phyloP scores from a whole-genome alignment of 2,888 invertebrate species.

The Mimumesa dahlbomi region DNA sequence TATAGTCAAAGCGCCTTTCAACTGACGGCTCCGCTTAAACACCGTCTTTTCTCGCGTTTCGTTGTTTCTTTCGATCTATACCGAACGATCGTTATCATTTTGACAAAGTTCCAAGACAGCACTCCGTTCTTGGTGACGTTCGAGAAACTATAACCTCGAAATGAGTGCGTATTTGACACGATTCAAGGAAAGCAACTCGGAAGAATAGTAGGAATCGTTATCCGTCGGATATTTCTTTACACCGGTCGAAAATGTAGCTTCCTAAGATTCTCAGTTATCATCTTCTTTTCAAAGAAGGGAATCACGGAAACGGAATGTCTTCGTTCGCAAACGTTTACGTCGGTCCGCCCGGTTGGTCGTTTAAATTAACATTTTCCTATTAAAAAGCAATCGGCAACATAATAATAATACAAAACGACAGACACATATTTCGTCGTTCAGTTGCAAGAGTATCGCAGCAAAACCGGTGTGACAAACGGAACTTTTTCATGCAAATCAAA shows the following conservation, averaged over 20 bases:
- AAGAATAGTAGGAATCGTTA: background rate
- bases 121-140: background rate
- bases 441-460: no score
- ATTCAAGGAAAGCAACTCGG: background rate
- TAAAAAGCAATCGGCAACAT: no score
- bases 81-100: background rate
- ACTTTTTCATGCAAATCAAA: no score
- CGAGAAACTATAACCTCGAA: slow-evolving; percentile 1
- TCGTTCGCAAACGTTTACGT: slow-evolving; percentile 22
- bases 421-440: background rate
- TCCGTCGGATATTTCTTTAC: background rate
- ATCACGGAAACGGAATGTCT: background rate
- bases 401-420: background rate
- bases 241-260: slow-evolving; percentile 42
- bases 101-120: background rate
- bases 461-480: slow-evolving; percentile 2
- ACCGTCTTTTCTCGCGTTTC: background rate
- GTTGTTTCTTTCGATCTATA: background rate
- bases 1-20: slow-evolving; percentile 58
- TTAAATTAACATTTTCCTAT: background rate
- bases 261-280: background rate
- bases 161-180: slow-evolving; percentile 16
- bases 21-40: slow-evolving; percentile 15
- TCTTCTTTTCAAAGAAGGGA: slow-evolving; percentile 16
- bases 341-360: background rate